A percentile compares a stretch with the other conserved stretches of the same genome.
phyloP scores from a whole-genome alignment of 2,797 vertebrate species.

The Bufotes viridis region DNA sequence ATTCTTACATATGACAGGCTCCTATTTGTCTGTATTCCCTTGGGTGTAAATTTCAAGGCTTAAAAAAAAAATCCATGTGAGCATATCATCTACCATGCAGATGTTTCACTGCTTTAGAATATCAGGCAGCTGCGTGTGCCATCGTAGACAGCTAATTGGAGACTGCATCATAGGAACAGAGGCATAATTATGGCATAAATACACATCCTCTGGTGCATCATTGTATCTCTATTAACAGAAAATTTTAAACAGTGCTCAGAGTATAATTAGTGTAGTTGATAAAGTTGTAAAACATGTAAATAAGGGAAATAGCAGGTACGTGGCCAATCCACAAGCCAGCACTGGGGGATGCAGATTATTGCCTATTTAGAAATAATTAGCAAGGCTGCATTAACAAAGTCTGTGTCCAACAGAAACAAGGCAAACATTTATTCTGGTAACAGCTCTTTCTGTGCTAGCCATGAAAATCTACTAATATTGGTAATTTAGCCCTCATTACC shows the following conservation, averaged over 20 bases:
- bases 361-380: conserved; percentile 91
- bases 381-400: conserved; percentile 87
- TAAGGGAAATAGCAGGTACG: conserved; percentile 91
- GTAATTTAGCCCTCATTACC: conserved; percentile 90
- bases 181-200: conserved; percentile 88
- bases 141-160: conserved; percentile 93
- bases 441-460: conserved; percentile 89
- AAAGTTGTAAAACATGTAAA: conserved; percentile 92
- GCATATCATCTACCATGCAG: conserved; percentile 91
- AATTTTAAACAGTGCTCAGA: conserved; percentile 91
- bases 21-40: conserved; percentile 88
- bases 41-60: conserved; percentile 89
- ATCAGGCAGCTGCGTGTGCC: conserved; percentile 96
- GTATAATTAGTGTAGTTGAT: conserved; percentile 90
- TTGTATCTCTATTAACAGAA: conserved; percentile 91
- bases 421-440: conserved; percentile 90
- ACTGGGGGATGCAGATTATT: conserved; percentile 87
- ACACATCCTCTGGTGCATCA: conserved; percentile 90
- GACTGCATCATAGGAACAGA: conserved; percentile 89
- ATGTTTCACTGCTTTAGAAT: conserved; percentile 94
- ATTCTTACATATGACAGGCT: conserved; percentile 87
- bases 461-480: conserved; percentile 91
- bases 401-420: conserved; percentile 87
- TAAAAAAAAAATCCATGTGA: conserved; percentile 80
- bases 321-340: conserved; percentile 88